Evolutionary conservation across 30 jellyfish, hydroid and myxozoan genomes (phyloP).

Genomic region (Hydractinia echinata): DNA sequence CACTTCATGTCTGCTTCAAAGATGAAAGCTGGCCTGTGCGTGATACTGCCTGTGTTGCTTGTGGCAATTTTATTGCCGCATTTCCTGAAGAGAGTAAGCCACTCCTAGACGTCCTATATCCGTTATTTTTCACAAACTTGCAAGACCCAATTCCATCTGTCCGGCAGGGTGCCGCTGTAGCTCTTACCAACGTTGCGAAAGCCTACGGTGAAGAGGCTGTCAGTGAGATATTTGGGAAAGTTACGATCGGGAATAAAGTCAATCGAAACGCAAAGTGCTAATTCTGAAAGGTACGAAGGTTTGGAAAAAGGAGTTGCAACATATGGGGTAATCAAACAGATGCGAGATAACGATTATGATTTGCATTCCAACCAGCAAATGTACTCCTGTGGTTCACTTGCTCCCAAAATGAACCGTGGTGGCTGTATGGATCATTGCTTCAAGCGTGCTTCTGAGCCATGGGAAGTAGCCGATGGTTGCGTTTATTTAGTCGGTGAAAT

Average conservation of each 20-base stretch:
- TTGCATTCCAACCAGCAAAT: slow-evolving; percentile 83
- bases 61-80: slow-evolving; percentile 83
- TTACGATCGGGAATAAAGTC: slow-evolving; percentile 48
- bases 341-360: slow-evolving; percentile 66
- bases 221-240: slow-evolving; percentile 35
- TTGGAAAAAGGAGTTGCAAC: slow-evolving; percentile 93
- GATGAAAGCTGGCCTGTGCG: slow-evolving; percentile 99
- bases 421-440: slow-evolving; percentile 92
- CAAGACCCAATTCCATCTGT: slow-evolving; percentile 97
- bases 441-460: slow-evolving; percentile 91
- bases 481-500: slow-evolving; percentile 65
- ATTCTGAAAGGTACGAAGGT: slow-evolving; percentile 81
- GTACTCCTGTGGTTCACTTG: slow-evolving; percentile 98
- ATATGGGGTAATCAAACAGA: slow-evolving; percentile 77
- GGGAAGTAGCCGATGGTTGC: slow-evolving; percentile 99
- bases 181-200: slow-evolving; percentile 64
- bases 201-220: slow-evolving; percentile 72
- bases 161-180: slow-evolving; percentile 96
- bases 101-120: slow-evolving; percentile 62
- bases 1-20: slow-evolving; percentile 78
- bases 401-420: slow-evolving; percentile 96
- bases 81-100: slow-evolving; percentile 59
- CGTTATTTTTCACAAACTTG: slow-evolving; percentile 76
- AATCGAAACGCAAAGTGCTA: slow-evolving; percentile 60
- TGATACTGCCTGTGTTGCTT: slow-evolving; percentile 99